These are phyloP conservation scores for Piscicola geometra DNA, from an alignment of 2,888 invertebrate genomes.

Conservation along the genomic window DNA sequence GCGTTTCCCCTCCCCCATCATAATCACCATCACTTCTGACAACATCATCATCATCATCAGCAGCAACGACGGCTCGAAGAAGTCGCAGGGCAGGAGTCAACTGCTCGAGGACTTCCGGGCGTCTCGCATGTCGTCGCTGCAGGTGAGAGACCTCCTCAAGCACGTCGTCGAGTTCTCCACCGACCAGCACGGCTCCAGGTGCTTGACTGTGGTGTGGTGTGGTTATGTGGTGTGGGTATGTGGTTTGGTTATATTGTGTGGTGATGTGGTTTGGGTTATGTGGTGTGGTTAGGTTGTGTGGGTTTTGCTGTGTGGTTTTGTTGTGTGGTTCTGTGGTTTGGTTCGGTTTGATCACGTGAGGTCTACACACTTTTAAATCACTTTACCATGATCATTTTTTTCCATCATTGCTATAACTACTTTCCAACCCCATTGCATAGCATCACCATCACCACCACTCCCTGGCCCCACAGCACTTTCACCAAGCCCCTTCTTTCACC, in stretches of 20 bases:
- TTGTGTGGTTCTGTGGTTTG: too few relatives aligned
- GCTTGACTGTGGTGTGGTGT: background rate
- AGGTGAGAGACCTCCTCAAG: conserved; percentile 84
- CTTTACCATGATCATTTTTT: too few relatives aligned
- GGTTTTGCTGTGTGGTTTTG: too few relatives aligned
- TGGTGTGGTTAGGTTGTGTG: background rate
- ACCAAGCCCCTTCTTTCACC: background rate
- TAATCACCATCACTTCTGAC: too few relatives aligned
- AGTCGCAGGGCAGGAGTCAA: conserved; percentile 66
- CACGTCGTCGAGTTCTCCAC: conserved; percentile 99
- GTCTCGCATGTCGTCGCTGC: conserved; percentile 60
- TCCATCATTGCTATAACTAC: too few relatives aligned
- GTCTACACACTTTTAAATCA: too few relatives aligned
- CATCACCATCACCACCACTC: background rate
- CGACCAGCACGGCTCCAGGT: conserved; percentile 91
- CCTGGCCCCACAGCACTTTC: background rate
- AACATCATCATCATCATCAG: background rate
- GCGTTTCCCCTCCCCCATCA: too few relatives aligned
- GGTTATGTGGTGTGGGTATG: too few relatives aligned
- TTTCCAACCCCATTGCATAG: too few relatives aligned
- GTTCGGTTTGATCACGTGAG: too few relatives aligned
- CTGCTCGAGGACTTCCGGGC: conserved; percentile 84
- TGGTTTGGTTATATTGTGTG: too few relatives aligned
- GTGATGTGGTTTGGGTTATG: background rate
- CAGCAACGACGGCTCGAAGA: conserved; percentile 45